Evolutionary conservation across 53 echinoderm and acorn worm genomes (phyloP), one percentile per base, ranked within the genome.

Genomic region (Paelopatides confundens): DNA sequence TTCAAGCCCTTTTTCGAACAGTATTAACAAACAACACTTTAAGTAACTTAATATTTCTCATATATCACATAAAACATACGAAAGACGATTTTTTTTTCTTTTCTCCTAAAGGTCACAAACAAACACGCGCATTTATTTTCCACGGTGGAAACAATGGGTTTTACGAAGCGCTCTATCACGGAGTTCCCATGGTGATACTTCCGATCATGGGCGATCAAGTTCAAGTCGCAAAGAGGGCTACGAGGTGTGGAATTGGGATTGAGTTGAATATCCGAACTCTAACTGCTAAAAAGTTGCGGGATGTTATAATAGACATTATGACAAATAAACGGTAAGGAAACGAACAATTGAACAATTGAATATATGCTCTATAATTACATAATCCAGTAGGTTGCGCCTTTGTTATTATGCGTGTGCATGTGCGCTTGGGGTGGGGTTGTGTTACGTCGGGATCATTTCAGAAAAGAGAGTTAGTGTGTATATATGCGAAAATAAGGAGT

Each of bases 91-190:
- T n/a, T n/a, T n/a, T n/a, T n/a, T n/a, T n/a, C n/a, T n/a, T n/a
- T n/a, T n/a, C n/a, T n/a, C n/a, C n/a, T n/a, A n/a, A n/a, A 89
- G 89, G 89, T 63, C 89, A 89, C 23, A 33, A 46, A 3, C 62
- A 85, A 14, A 89, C 89, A 12, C 85, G 32, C 58, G 63, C 85
- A 1, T 85, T 89, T 47, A 64, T 89, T 38, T 89, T 71, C 65
- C 89, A 89, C 21, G 85, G 85, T 0, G 89, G 89, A 1, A 89
- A 89, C 85, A 89, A 89, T 33, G 89, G 84, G 35, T 63, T 89
- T 32, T 89, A 89, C 76, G 89, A 89, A 65, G 89, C 89, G 5
- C 31, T 89, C 1, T 89, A 89, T 33, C 89, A 89, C 27, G 89
- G 89, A 14, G 76, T 89, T 1, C 89, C 90, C 2, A 86, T 53